These are phyloP conservation scores for Deilephila elpenor DNA, from an alignment of 2,888 invertebrate species.

Conservation along the genomic window DNA sequence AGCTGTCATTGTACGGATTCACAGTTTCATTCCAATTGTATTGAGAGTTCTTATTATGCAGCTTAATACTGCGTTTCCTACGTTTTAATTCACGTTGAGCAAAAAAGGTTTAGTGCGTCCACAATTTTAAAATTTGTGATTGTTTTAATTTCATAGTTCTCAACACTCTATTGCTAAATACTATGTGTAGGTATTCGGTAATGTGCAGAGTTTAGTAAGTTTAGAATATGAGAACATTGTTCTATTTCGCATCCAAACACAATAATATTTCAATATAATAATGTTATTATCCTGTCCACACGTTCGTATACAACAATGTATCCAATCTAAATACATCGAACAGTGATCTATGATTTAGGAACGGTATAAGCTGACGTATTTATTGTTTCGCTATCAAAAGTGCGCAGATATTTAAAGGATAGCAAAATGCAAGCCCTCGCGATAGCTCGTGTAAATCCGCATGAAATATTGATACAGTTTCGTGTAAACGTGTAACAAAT, in stretches of 20 bases:
- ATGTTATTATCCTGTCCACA: slow-evolving; percentile 39
- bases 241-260: too few relatives aligned
- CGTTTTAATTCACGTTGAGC: neutral
- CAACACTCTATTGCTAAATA: too few relatives aligned
- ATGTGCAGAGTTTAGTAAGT: too few relatives aligned
- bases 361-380: slow-evolving; percentile 8
- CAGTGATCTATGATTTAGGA: neutral
- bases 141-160: too few relatives aligned
- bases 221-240: too few relatives aligned
- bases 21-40: slow-evolving; percentile 42
- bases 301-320: neutral
- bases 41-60: slow-evolving; percentile 49
- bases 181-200: too few relatives aligned
- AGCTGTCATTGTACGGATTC: slow-evolving; percentile 82
- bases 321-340: neutral
- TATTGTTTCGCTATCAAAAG: slow-evolving; percentile 45
- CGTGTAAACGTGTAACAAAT: slow-evolving; percentile 85
- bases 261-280: slow-evolving; percentile 47
- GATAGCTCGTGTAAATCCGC: slow-evolving; percentile 82
- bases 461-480: slow-evolving; percentile 85
- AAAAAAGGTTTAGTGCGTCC: neutral
- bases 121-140: neutral
- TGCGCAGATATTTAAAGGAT: slow-evolving; percentile 64
- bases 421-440: slow-evolving; percentile 76
- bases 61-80: slow-evolving; percentile 2